phyloP scores from a whole-genome alignment of 2,113 vertebrate genomes.

The Triplophysa dalaica region DNA sequence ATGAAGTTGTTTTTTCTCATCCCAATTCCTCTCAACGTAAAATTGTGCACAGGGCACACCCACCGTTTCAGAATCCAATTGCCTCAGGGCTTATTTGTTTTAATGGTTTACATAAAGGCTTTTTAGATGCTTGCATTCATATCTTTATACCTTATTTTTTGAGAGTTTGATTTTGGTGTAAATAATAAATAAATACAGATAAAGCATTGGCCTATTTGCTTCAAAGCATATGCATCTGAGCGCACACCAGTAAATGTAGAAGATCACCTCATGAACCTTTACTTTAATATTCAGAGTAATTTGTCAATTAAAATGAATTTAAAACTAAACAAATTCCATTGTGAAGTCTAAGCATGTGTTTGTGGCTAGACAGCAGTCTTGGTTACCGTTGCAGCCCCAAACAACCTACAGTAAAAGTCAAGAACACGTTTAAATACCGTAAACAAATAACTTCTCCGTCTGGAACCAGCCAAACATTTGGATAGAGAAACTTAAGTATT shows the following conservation, averaged over 20 bases:
- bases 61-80: neutral
- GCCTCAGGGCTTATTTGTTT: neutral
- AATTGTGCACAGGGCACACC: neutral
- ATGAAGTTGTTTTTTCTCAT: neutral
- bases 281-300: too few species aligned
- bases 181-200: neutral
- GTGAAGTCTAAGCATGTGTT: slow-evolving; percentile 21
- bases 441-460: slow-evolving; percentile 29
- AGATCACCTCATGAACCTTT: too few species aligned
- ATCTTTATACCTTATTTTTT: neutral
- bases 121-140: neutral
- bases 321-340: too few species aligned
- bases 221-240: neutral
- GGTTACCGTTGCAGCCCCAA: neutral
- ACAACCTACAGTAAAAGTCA: slow-evolving; percentile 40
- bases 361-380: slow-evolving; percentile 17
- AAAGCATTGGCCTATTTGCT: neutral
- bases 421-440: slow-evolving; percentile 33
- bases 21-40: neutral
- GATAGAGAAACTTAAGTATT: slow-evolving; percentile 42
- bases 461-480: neutral
- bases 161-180: neutral
- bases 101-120: neutral
- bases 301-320: too few species aligned
- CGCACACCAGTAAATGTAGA: neutral